A percentile compares a stretch with the other conserved stretches of the same genome.
phyloP scores from a whole-genome alignment of 2,113 vertebrate species.

The Hystrix brachyura region DNA sequence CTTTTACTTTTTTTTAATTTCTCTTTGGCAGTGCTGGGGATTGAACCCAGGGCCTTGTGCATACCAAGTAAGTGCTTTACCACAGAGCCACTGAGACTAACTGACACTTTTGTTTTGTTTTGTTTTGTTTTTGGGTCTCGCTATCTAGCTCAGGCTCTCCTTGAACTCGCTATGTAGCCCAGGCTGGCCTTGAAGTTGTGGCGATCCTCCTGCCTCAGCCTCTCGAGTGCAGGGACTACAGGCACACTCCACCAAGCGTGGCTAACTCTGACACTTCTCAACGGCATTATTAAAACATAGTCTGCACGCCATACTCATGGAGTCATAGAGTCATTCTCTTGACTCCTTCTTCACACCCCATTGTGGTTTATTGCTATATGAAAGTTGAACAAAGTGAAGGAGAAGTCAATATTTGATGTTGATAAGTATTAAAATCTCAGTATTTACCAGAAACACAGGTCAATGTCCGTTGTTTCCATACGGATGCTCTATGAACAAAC shows the following conservation, averaged over 20 bases:
- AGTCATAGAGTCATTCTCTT: neutral
- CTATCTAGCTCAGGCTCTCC: too few species aligned
- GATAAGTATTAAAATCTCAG: neutral
- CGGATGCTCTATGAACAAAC: slow-evolving; percentile 18
- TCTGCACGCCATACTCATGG: neutral
- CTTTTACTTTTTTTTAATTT: neutral
- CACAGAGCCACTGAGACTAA: neutral
- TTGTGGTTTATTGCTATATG: neutral
- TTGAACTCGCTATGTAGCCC: too few species aligned
- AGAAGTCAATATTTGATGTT: slow-evolving; percentile 45
- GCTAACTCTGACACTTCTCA: neutral
- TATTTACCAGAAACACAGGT: slow-evolving; percentile 4
- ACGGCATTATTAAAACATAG: neutral
- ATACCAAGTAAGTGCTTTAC: neutral
- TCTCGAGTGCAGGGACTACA: too few species aligned
- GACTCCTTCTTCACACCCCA: neutral
- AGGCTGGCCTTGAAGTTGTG: too few species aligned
- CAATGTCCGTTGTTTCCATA: neutral
- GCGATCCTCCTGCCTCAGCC: too few species aligned
- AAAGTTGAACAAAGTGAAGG: neutral
- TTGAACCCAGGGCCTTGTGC: neutral
- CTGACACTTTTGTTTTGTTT: neutral
- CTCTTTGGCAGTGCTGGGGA: neutral
- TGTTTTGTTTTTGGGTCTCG: too few species aligned
- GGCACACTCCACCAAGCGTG: too few species aligned